A percentile compares a stretch with the other conserved stretches of the same genome.
Evolutionary conservation across 2,113 vertebrate genomes (phyloP).

Genomic region (Stercorarius parasiticus): DNA sequence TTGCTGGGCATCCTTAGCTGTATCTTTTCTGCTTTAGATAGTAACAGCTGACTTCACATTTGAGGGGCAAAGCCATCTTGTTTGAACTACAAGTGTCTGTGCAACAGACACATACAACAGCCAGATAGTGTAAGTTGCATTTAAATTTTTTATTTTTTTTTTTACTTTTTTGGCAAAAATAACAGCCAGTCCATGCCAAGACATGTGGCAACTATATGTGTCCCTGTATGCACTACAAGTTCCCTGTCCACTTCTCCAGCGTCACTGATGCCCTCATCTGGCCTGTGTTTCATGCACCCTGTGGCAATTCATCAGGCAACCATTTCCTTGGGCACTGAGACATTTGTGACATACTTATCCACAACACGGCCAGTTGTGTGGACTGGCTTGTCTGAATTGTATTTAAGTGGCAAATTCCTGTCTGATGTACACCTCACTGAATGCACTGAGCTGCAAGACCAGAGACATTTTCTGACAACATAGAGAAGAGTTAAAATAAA

Average conservation of each 20-base stretch:
- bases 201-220: fast-evolving
- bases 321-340: not conserved
- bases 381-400: not conserved
- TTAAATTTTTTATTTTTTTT: not conserved
- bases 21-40: not conserved
- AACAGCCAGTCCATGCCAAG: not conserved
- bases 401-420: not conserved
- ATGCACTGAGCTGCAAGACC: not conserved
- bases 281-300: not conserved
- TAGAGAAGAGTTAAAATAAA: not conserved
- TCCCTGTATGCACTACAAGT: fast-evolving
- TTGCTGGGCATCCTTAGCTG: not conserved
- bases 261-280: fast-evolving
- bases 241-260: not conserved
- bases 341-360: fast-evolving
- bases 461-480: fast-evolving
- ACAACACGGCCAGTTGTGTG: too few species aligned
- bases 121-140: not conserved
- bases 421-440: not conserved
- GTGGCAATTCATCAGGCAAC: too few species aligned
- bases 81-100: not conserved
- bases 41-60: not conserved
- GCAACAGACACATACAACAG: not conserved
- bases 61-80: fast-evolving
- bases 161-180: not conserved